Evolutionary conservation across 2,888 invertebrate genomes (phyloP).

Genomic region (Leptarthrus brevirostris): DNA sequence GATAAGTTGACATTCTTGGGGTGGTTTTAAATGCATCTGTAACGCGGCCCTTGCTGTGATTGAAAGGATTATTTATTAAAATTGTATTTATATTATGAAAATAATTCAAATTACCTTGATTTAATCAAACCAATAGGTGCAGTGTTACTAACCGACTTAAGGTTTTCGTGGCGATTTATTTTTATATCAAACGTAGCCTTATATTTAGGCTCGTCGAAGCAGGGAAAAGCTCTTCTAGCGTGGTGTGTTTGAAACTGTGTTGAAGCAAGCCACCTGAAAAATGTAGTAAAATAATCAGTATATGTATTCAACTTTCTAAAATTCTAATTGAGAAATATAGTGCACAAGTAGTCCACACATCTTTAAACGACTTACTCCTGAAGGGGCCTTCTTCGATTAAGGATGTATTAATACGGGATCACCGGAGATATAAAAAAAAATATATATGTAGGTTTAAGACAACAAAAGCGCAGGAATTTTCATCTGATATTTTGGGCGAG

Average conservation of each 20-base stretch:
- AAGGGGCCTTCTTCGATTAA: no score
- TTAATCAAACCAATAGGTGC: constrained; percentile 48
- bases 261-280: constrained; percentile 39
- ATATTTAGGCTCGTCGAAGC: constrained; percentile 79
- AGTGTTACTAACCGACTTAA: constrained; percentile 59
- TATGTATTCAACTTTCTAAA: no score
- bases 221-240: constrained; percentile 79
- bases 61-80: not conserved
- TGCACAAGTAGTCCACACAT: no score
- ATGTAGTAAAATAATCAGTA: no score
- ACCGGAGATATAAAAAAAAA: no score
- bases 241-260: constrained; percentile 76
- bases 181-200: constrained; percentile 77
- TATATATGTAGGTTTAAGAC: no score
- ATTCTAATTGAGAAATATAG: no score
- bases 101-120: constrained; percentile 56
- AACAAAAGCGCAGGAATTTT: no score
- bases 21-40: constrained; percentile 63
- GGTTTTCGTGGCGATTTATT: constrained; percentile 69
- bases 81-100: no score
- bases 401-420: no score
- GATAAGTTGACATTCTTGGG: constrained; percentile 80
- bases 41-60: constrained; percentile 49
- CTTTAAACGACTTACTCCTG: no score
- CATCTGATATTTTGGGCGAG: no score